A percentile compares a stretch with the other conserved stretches of the same genome.
Conservation (phyloP, 92 coral and sea anemone species). For the Phenganax subtilis region DNA sequence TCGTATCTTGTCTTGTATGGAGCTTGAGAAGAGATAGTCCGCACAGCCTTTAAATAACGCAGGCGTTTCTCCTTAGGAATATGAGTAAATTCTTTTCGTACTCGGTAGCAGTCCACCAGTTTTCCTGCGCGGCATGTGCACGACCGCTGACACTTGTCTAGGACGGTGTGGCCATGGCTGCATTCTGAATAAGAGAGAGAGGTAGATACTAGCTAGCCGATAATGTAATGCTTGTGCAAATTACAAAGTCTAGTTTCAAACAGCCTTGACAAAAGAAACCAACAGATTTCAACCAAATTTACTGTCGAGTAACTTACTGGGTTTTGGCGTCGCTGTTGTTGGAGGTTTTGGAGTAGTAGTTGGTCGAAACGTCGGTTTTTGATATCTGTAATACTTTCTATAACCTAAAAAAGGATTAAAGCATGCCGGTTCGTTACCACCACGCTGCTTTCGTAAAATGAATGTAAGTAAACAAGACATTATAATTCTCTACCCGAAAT, state of each 20-base stretch:
- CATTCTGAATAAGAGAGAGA: background rate
- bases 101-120: slow-evolving; percentile 26
- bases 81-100: slow-evolving; percentile 28
- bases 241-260: background rate
- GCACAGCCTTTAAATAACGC: slow-evolving; percentile 28
- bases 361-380: slow-evolving; percentile 26
- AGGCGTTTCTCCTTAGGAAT: slow-evolving; percentile 9
- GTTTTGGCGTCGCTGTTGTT: background rate
- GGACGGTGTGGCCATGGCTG: background rate
- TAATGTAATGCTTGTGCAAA: too few species aligned
- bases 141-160: slow-evolving; percentile 24
- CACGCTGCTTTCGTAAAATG: background rate
- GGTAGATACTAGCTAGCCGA: too few species aligned
- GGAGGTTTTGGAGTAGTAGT: slow-evolving; percentile 7
- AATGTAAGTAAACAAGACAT: background rate
- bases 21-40: slow-evolving; percentile 10
- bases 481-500: too few species aligned
- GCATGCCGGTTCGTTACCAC: background rate
- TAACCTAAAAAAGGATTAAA: background rate
- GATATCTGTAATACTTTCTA: slow-evolving; percentile 12
- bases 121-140: slow-evolving; percentile 31
- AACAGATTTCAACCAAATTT: background rate
- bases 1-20: slow-evolving; percentile 27
- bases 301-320: slow-evolving; percentile 5
- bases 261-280: background rate